These are phyloP conservation scores for Bufotes viridis DNA, from an alignment of 2,797 vertebrate species.

Conservation along the genomic window DNA sequence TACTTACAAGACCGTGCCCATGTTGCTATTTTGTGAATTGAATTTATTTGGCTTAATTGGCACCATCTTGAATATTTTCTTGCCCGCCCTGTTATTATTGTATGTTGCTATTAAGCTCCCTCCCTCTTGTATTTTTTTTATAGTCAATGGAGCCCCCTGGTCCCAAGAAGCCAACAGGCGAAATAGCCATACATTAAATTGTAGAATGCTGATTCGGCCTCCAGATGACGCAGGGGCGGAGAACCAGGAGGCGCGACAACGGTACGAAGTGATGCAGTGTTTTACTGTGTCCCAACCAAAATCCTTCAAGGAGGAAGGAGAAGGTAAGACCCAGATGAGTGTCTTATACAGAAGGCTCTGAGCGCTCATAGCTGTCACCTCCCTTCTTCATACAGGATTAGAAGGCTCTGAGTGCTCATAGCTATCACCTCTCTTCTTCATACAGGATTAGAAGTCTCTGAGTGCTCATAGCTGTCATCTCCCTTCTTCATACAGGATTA, in stretches of 20 bases:
- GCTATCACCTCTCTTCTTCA: not conserved
- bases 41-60: not conserved
- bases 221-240: constrained; percentile 86
- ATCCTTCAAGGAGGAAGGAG: constrained; percentile 87
- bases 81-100: not conserved
- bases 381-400: not conserved
- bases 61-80: not conserved
- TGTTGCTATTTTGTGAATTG: not conserved
- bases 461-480: not conserved
- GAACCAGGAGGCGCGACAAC: constrained; percentile 89
- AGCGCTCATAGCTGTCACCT: not conserved
- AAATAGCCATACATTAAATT: constrained; percentile 93
- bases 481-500: not conserved
- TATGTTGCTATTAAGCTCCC: not conserved
- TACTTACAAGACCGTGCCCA: no score
- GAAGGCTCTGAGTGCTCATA: not conserved
- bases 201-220: constrained; percentile 91
- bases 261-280: constrained; percentile 96
- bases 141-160: constrained; percentile 92
- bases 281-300: constrained; percentile 91
- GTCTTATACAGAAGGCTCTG: not conserved
- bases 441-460: not conserved
- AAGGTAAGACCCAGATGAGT: constrained; percentile 75
- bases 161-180: constrained; percentile 84
- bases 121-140: not conserved